Conservation (phyloP, 2,113 vertebrate species). For the Polyodon spathula region DNA sequence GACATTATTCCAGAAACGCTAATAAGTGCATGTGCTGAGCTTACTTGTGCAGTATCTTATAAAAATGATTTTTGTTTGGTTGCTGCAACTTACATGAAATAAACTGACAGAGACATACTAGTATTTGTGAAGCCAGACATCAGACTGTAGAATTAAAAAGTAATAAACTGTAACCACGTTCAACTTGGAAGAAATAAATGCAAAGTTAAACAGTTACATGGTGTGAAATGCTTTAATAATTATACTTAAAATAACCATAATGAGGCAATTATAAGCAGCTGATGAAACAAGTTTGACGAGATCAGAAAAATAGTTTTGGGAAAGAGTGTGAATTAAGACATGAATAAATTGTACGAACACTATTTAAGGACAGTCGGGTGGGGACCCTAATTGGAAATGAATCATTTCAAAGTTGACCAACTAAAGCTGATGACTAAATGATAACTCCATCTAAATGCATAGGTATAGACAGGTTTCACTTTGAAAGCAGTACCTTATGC, state of each 20-base stretch:
- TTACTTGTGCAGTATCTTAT: too few species aligned
- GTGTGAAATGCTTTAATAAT: conserved; percentile 50
- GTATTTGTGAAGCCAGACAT: neutral
- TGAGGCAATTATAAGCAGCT: conserved; percentile 58
- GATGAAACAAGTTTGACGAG: conserved; percentile 55
- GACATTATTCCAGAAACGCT: too few species aligned
- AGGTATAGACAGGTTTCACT: too few species aligned
- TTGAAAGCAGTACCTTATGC: too few species aligned
- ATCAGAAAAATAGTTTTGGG: conserved; percentile 24
- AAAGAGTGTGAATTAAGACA: conserved; percentile 35
- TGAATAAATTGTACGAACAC: conserved; percentile 13
- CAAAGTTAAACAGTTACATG: conserved; percentile 25
- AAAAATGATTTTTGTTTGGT: too few species aligned
- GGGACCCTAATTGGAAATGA: conserved; percentile 12
- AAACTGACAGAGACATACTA: too few species aligned
- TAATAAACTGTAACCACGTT: neutral
- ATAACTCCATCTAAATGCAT: neutral
- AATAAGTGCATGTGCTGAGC: too few species aligned
- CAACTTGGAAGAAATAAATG: conserved; percentile 23
- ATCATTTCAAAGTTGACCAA: conserved; percentile 3
- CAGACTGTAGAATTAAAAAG: neutral
- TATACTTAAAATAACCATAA: conserved; percentile 55
- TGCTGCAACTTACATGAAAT: too few species aligned
- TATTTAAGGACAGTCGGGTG: conserved; percentile 9
- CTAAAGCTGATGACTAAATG: conserved; percentile 6